Conservation (phyloP, 2,113 vertebrate species). For the Scatophagus argus region DNA sequence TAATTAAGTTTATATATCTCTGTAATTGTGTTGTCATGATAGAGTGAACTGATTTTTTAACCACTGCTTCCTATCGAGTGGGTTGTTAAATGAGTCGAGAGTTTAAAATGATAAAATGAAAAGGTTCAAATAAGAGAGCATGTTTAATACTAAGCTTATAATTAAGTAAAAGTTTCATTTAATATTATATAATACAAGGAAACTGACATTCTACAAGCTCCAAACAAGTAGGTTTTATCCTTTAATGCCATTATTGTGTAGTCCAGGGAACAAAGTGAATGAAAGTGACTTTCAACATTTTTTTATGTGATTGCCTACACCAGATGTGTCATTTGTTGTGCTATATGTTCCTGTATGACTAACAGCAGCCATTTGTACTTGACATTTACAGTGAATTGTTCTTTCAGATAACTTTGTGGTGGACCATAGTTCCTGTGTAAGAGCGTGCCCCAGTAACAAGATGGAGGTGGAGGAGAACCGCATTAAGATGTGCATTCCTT, state of each 20-base stretch:
- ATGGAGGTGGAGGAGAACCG: conserved; percentile 99
- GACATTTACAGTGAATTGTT: conserved; percentile 44
- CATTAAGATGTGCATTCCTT: conserved; percentile 97
- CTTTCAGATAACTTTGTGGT: conserved; percentile 98
- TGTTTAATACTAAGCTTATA: too few species aligned
- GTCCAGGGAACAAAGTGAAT: not conserved
- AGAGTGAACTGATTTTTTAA: too few species aligned
- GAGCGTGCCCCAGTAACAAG: conserved; percentile 97
- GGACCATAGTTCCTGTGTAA: conserved; percentile 97
- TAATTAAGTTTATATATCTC: not conserved
- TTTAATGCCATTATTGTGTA: not conserved
- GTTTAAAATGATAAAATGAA: not conserved
- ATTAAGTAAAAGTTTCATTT: too few species aligned
- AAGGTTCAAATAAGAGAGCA: too few species aligned
- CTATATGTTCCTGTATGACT: conserved; percentile 37
- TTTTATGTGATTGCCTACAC: conserved; percentile 26
- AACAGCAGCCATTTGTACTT: conserved; percentile 46
- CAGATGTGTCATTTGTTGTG: conserved; percentile 12
- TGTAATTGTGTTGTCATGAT: not conserved
- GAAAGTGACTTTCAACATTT: conserved; percentile 23
- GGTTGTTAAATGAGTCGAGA: not conserved
- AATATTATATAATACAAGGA: not conserved
- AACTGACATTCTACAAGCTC: not conserved
- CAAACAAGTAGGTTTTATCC: not conserved
- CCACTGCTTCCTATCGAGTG: too few species aligned